Base-by-base conservation (phyloP, 1,140 invertebrate genomes). In the Aphelinus certus region DNA sequence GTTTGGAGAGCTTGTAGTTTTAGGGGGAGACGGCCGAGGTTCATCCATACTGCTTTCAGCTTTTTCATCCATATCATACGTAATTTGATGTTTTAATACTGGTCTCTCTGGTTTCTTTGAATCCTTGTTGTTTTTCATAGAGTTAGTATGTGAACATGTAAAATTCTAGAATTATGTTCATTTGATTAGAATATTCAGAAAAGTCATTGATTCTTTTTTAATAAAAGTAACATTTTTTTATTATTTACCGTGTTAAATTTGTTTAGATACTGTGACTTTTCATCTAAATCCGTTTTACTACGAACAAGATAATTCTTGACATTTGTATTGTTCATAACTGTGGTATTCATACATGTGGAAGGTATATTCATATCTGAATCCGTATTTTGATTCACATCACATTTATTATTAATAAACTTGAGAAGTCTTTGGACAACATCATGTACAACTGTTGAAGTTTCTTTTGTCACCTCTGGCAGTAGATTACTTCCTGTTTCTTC, bases 401-500 rank as follows among this genome's bases (percentile, higher is more conserved):
- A 49, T 46, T 76, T 80, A 42, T 80, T 71, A 48, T 79, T 76
- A 3, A 86, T 84, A 0, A 77, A 79, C 46, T 84, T 81, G 3
- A 84, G 78, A 1, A 86, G 73, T 75, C 68, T 79, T 26, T 82
- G 65, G 6, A 75, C 73, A 46, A 84, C 72, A 55, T 81, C 79
- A 4, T 78, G 79, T 9, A 84, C 73, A 49, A 84, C 67, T 3
- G 71, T n/a, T 7, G 71, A 75, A 9, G 74, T 76, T n/a, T 81
- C 81, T 69, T 83, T 83, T 3, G 81, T 75, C 4, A 85, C 63
- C 49, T 26, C 6, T 42, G 84, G 84, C 42, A 86, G 67, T 47
- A 86, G 70, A 68, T 81, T 84, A 66, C 83, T 86, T 66, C 84
- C 84, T 2, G 82, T 84, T 77, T 86, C 81, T 72, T 82, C 81